These are phyloP conservation scores for Laterallus jamaicensis DNA, from an alignment of 2,113 vertebrate genomes.

Conservation along the genomic window DNA sequence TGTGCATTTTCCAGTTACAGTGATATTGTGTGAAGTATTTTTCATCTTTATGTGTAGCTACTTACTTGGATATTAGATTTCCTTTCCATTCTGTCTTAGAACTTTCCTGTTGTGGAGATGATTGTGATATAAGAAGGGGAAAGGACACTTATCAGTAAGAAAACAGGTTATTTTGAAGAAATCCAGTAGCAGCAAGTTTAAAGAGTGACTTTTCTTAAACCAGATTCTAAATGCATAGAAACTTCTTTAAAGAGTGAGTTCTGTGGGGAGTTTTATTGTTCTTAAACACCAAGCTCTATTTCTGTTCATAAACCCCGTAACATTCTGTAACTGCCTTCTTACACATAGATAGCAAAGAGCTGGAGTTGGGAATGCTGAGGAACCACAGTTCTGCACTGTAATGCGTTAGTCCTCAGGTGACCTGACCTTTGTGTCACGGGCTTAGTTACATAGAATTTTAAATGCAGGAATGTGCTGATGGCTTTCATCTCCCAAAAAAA, in stretches of 20 bases:
- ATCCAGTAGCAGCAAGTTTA: not conserved
- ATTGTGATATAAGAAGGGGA: not conserved
- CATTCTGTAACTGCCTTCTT: not conserved
- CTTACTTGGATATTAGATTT: not conserved
- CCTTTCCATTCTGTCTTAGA: not conserved
- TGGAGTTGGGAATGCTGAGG: not conserved
- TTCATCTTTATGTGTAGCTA: not conserved
- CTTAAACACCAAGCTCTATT: not conserved
- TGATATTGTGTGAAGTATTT: not conserved
- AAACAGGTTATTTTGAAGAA: not conserved
- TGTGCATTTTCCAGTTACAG: rapidly evolving
- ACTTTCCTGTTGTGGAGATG: not conserved
- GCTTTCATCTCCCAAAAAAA: not conserved
- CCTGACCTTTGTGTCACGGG: not conserved
- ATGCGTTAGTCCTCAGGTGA: not conserved
- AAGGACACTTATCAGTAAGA: not conserved
- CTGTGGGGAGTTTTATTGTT: not conserved
- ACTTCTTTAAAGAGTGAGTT: not conserved
- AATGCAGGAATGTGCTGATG: not conserved
- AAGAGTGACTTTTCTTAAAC: not conserved
- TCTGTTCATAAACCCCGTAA: not conserved
- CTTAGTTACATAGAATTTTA: not conserved
- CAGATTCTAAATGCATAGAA: not conserved
- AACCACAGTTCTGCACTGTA: not conserved
- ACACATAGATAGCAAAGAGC: not conserved